Base-by-base conservation (phyloP, 2,797 vertebrate species). In the Hippopotamyrus pictus region DNA sequence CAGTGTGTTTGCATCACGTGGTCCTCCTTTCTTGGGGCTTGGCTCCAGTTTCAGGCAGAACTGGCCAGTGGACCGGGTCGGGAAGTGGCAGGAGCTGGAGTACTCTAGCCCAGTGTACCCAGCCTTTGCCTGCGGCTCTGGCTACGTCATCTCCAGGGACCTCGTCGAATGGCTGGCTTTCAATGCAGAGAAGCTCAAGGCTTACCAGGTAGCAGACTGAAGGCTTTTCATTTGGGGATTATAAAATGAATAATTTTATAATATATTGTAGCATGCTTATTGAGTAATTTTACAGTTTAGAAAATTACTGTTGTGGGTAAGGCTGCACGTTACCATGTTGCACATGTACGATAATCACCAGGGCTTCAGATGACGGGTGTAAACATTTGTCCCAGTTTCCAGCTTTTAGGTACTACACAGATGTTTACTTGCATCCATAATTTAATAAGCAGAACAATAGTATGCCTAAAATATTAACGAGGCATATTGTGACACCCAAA, bases 61-160 rank as follows among this genome's bases (percentile, higher is more conserved):
- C 29, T 99, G 98, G 98, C 97, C 98, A 0, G 98, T 99, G 91
- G 98, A 99, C 93, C 97, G 97, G 25, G 97, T 97, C 0, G 98
- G 98, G 88, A 99, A 99, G 93, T 99, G 98, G 98, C 98, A 99
- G 95, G 98, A 99, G 93, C 93, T 99, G 92, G 97, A 99, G 92
- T 99, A 99, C 54, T 95, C 97, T 0, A 98, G 98, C 91, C 98
- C 98, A 0, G 98, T 97, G 0, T 99, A 99, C 93, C 98, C 98
- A 0, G 98, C 98, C 3, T 99, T 99, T 37, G 97, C 98, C 0
- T 99, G 98, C 51, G 98, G 98, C 29, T 99, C 98, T 0, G 98
- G 98, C 44, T 99, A 99, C 0, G 96, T 98, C 90, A 96, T 97
- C 92, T 98, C 98, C 90, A 96, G 93, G 91, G 97, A 99, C 92